A percentile compares a stretch with the other conserved stretches of the same genome.
phyloP scores from a whole-genome alignment of 2,888 invertebrate species.

The Autographa pulchrina region DNA sequence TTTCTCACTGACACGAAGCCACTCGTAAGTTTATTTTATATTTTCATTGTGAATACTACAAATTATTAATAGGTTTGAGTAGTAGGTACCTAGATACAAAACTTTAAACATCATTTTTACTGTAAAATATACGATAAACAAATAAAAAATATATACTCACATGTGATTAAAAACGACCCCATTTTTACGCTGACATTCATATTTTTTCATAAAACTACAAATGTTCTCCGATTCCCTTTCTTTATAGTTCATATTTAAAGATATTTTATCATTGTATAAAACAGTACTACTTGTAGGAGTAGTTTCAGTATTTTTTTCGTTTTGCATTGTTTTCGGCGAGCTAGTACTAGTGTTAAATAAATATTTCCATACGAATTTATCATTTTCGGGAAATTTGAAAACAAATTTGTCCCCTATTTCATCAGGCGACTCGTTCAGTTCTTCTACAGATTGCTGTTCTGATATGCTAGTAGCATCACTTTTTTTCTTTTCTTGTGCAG shows the following conservation, averaged over 20 bases:
- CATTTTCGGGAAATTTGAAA: conserved; percentile 69
- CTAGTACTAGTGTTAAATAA: conserved; percentile 16
- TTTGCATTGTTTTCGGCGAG: conserved; percentile 2
- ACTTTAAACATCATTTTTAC: background rate
- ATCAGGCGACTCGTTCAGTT: conserved; percentile 29
- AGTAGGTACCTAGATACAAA: background rate
- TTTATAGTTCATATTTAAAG: conserved; percentile 39
- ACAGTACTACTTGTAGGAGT: conserved; percentile 9
- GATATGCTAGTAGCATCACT: background rate
- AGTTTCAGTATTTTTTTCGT: conserved; percentile 1
- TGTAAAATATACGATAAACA: background rate
- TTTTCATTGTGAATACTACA: too few relatives aligned
- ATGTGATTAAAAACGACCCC: conserved; percentile 69
- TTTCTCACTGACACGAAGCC: too few relatives aligned
- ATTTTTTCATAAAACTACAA: conserved; percentile 74
- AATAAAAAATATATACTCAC: conserved; percentile 36
- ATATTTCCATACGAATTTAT: conserved; percentile 40
- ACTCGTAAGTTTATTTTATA: too few relatives aligned
- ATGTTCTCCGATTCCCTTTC: conserved; percentile 68
- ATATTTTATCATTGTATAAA: conserved; percentile 42
- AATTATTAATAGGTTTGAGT: too few relatives aligned
- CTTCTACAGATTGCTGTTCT: conserved; percentile 26
- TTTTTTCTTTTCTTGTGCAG: conserved; percentile 27
- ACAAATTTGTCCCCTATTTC: conserved; percentile 63
- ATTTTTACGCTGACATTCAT: conserved; percentile 68